Conservation (phyloP, 1,140 invertebrate species). For the Heterodera schachtii region DNA sequence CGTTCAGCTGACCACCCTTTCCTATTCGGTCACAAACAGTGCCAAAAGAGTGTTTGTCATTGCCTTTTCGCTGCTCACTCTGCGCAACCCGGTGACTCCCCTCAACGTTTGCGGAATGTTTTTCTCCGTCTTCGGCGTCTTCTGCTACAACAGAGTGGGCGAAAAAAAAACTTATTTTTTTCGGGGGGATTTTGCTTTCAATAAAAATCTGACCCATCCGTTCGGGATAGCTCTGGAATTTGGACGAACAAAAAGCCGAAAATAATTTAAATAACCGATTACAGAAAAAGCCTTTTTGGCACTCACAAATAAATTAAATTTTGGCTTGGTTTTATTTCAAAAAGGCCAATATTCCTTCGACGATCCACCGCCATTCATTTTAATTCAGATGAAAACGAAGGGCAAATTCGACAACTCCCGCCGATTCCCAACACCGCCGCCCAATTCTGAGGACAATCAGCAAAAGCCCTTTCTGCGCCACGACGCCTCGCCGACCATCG, state of each 20-base stretch:
- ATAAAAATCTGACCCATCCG: too few species aligned
- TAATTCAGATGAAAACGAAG: not conserved
- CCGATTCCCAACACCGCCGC: not conserved
- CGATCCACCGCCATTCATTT: too few species aligned
- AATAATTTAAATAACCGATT: too few species aligned
- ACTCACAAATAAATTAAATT: too few species aligned
- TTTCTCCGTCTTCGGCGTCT: slow-evolving; percentile 83
- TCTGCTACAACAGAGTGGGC: slow-evolving; percentile 77
- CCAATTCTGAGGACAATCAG: not conserved
- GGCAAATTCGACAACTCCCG: not conserved
- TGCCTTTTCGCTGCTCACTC: slow-evolving; percentile 80
- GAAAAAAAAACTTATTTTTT: not conserved
- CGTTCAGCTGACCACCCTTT: slow-evolving; percentile 80
- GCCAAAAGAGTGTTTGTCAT: slow-evolving; percentile 94
- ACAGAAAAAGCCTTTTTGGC: too few species aligned
- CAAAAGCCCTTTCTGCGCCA: not conserved
- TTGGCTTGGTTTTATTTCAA: too few species aligned
- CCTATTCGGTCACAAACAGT: slow-evolving; percentile 90
- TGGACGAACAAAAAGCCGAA: too few species aligned
- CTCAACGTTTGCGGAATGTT: slow-evolving; percentile 87
- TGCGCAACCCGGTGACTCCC: slow-evolving; percentile 87
- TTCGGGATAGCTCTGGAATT: too few species aligned
- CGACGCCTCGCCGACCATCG: not conserved
- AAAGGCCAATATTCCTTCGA: too few species aligned
- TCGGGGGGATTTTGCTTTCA: too few species aligned